Conservation (phyloP, 2,797 vertebrate genomes). For the Muraenolepis orangiensis region DNA sequence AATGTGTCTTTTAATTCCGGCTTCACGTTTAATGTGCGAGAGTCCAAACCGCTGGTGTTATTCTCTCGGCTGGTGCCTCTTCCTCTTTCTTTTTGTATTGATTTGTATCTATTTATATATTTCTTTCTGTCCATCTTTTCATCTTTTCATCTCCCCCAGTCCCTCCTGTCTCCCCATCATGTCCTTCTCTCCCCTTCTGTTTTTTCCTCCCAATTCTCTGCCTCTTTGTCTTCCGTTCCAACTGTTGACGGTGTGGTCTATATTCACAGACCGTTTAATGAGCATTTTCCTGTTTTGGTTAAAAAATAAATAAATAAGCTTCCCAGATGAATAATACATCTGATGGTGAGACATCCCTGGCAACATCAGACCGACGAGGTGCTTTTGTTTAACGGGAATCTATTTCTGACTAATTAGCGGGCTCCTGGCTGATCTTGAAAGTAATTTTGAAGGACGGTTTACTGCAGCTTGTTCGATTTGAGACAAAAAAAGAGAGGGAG, state of each 20-base stretch:
- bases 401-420: slow-evolving; percentile 62
- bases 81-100: slow-evolving; percentile 19
- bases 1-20: slow-evolving; percentile 56
- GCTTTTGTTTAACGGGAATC: slow-evolving; percentile 67
- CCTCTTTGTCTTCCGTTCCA: slow-evolving; percentile 26
- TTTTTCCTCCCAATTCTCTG: slow-evolving; percentile 16
- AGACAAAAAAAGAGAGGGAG: slow-evolving; percentile 9
- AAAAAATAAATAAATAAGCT: slow-evolving; percentile 44
- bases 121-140: neutral
- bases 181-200: neutral
- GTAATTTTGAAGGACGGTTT: slow-evolving; percentile 38
- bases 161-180: neutral
- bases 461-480: slow-evolving; percentile 4
- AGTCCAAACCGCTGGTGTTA: slow-evolving; percentile 46
- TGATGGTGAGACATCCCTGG: slow-evolving; percentile 61
- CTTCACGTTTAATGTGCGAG: slow-evolving; percentile 52
- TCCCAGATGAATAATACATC: slow-evolving; percentile 88
- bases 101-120: slow-evolving; percentile 18
- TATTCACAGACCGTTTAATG: slow-evolving; percentile 88
- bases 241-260: slow-evolving; percentile 79
- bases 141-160: neutral
- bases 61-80: slow-evolving; percentile 30
- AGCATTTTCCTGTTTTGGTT: slow-evolving; percentile 81
- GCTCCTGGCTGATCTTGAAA: slow-evolving; percentile 39
- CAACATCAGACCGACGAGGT: slow-evolving; percentile 51